A percentile compares a stretch with the other conserved stretches of the same genome.
Conservation (phyloP, 2,797 vertebrate genomes). For the Centropyge bicolor region DNA sequence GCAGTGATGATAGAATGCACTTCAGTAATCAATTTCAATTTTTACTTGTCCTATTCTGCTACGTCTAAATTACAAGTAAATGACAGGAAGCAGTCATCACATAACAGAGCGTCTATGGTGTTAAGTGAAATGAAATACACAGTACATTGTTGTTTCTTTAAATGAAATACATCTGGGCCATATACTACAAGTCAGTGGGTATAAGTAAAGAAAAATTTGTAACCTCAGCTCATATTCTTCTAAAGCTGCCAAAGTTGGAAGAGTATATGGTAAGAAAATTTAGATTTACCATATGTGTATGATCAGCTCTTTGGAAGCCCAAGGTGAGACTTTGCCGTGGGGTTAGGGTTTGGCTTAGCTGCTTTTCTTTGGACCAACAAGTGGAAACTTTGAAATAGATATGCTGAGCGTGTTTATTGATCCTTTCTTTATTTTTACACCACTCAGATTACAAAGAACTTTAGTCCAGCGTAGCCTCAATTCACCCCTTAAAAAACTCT, state of each 20-base stretch:
- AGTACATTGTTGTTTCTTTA: background rate
- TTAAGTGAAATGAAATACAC: background rate
- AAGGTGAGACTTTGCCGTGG: background rate
- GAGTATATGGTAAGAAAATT: background rate
- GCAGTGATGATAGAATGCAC: background rate
- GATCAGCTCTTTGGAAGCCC: background rate
- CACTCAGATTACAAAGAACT: background rate
- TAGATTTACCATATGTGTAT: background rate
- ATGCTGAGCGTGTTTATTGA: background rate
- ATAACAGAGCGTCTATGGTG: background rate
- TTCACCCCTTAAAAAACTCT: background rate
- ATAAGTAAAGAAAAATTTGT: background rate
- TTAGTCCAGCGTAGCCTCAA: background rate
- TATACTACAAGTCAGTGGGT: background rate
- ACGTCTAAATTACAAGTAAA: background rate
- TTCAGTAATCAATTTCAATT: background rate
- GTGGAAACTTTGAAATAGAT: background rate
- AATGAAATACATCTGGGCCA: background rate
- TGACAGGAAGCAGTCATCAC: background rate
- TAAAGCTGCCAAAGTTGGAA: background rate
- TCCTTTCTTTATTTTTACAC: background rate
- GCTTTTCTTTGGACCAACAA: background rate
- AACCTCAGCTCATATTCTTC: background rate
- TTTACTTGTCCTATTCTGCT: background rate
- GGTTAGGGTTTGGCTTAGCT: too few relatives aligned